Conservation (phyloP, 1,140 invertebrate genomes). For the Euborellia annulipes region DNA sequence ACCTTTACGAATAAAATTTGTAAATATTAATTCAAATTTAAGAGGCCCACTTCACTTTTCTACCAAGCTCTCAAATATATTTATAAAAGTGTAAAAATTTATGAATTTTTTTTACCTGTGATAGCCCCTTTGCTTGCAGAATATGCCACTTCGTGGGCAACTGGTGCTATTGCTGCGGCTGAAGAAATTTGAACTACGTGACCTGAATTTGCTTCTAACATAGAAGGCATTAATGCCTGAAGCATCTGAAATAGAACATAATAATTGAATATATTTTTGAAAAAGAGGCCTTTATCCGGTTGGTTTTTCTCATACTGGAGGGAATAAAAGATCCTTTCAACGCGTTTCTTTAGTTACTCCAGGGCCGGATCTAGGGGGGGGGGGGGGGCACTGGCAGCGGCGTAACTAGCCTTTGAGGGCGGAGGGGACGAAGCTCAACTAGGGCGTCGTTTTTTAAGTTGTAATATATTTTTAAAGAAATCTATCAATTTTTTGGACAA, state of each 20-base stretch:
- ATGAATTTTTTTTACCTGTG: slow-evolving; percentile 2
- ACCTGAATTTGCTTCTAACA: slow-evolving; percentile 4
- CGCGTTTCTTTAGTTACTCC: too few relatives aligned
- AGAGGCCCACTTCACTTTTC: background rate
- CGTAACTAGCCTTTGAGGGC: too few relatives aligned
- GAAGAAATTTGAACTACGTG: slow-evolving; percentile 9
- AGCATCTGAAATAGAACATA: slow-evolving; percentile 5
- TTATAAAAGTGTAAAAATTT: background rate
- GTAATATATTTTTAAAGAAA: too few relatives aligned
- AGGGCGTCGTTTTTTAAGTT: too few relatives aligned
- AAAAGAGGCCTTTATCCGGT: background rate
- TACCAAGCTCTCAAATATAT: background rate
- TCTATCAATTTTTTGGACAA: too few relatives aligned
- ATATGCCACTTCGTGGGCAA: slow-evolving; percentile 6
- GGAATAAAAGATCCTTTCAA: background rate
- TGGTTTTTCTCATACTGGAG: background rate
- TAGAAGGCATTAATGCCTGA: slow-evolving; percentile 7
- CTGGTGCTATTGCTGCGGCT: background rate
- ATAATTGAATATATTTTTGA: background rate
- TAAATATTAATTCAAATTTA: background rate
- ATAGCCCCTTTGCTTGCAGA: slow-evolving; percentile 6
- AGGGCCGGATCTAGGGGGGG: too few relatives aligned
- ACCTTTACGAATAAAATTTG: background rate
- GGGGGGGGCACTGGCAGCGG: too few relatives aligned
- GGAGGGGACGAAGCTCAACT: too few relatives aligned